A percentile compares a stretch with the other conserved stretches of the same genome.
Evolutionary conservation across 2,888 invertebrate genomes (phyloP).

Genomic region (Protonemura montana): DNA sequence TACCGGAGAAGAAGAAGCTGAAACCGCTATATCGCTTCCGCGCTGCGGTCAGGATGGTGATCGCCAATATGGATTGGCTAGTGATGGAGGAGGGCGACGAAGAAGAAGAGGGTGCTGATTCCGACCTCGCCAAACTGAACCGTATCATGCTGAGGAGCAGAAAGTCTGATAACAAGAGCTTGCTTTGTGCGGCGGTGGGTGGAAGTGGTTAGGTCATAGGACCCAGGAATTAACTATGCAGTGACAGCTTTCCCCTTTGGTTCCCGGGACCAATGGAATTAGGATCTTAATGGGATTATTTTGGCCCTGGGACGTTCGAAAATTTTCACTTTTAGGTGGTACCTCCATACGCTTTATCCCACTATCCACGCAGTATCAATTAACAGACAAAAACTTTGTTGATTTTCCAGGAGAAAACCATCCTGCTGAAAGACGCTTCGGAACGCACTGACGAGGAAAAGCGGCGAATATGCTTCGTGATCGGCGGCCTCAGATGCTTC

Average conservation of each 20-base stretch:
- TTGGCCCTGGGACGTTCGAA: too few relatives aligned
- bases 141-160: conserved; percentile 22
- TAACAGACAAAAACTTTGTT: too few relatives aligned
- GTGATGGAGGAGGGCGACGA: conserved; percentile 56
- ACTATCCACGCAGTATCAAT: too few relatives aligned
- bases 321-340: too few relatives aligned
- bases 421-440: conserved; percentile 65
- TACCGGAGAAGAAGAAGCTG: background rate
- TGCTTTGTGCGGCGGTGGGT: background rate
- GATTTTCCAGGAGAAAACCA: conserved; percentile 65
- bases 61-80: conserved; percentile 67
- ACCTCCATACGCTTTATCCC: too few relatives aligned
- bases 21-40: conserved; percentile 58
- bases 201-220: too few relatives aligned
- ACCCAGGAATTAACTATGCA: too few relatives aligned
- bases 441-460: conserved; percentile 68
- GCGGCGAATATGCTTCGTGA: conserved; percentile 64
- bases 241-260: too few relatives aligned
- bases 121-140: conserved; percentile 19
- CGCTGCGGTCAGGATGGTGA: conserved; percentile 64
- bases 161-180: background rate
- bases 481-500: conserved; percentile 70
- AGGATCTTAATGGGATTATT: too few relatives aligned
- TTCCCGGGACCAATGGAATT: too few relatives aligned
- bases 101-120: conserved; percentile 58